Evolutionary conservation across 2,888 invertebrate genomes (phyloP).

Genomic region (Agrochola macilenta): DNA sequence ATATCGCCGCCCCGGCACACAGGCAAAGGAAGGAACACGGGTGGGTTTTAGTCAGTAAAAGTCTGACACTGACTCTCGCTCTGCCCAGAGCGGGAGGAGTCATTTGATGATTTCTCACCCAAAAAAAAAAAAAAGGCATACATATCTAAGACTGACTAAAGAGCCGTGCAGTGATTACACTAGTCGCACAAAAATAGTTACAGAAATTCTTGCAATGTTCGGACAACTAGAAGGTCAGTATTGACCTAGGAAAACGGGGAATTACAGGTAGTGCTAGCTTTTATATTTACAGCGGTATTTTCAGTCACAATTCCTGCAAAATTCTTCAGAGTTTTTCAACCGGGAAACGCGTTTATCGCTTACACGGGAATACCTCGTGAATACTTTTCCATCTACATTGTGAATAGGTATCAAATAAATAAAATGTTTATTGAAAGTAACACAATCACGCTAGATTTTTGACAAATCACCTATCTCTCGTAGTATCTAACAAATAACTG

Average conservation of each 20-base stretch:
- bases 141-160: conserved; percentile 9
- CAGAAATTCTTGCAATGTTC: background rate
- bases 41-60: no score
- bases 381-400: background rate
- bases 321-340: background rate
- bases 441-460: background rate
- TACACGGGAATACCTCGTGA: background rate
- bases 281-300: background rate
- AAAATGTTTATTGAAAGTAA: background rate
- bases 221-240: background rate
- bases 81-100: no score
- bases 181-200: conserved; percentile 12
- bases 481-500: conserved; percentile 5
- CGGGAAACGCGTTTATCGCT: background rate
- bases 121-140: no score
- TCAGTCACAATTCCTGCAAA: background rate
- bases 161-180: conserved; percentile 12
- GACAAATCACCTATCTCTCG: conserved; percentile 1
- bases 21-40: no score
- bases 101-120: no score
- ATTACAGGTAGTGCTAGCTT: background rate
- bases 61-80: no score
- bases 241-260: background rate
- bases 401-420: background rate
- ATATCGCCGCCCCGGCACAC: no score